Conservation (phyloP, 2,888 invertebrate genomes). For the Panzeria rudis region DNA sequence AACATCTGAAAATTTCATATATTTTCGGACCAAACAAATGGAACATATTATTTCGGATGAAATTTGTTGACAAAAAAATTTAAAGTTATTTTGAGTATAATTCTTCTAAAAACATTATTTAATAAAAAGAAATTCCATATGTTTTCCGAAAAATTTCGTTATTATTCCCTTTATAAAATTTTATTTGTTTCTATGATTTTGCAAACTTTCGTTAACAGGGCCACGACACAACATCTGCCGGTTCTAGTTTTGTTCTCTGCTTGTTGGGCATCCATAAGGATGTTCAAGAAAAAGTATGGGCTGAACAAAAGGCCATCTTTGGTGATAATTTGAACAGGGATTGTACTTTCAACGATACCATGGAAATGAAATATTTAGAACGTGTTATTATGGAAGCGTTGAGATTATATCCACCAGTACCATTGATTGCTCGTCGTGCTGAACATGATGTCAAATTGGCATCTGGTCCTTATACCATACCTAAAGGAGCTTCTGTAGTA, state of each 20-base stretch:
- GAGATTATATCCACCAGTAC: constrained; percentile 92
- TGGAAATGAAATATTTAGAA: constrained; percentile 92
- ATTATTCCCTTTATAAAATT: no score
- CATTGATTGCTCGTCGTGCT: constrained; percentile 89
- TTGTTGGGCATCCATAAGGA: constrained; percentile 92
- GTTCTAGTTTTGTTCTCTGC: constrained; percentile 93
- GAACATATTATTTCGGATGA: no score
- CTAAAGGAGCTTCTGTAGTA: constrained; percentile 89
- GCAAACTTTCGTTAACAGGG: constrained; percentile 84
- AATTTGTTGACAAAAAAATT: no score
- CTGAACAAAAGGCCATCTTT: constrained; percentile 90
- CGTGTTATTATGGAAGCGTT: constrained; percentile 91
- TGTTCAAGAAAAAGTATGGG: constrained; percentile 90
- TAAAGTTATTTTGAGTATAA: no score
- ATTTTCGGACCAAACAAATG: no score
- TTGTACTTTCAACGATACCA: constrained; percentile 90
- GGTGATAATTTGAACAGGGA: constrained; percentile 89
- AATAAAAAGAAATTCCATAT: no score
- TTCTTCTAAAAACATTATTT: no score
- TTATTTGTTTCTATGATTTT: background rate
- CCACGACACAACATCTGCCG: constrained; percentile 93
- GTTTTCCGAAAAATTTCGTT: no score
- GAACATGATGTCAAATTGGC: constrained; percentile 87
- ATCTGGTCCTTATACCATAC: constrained; percentile 87
- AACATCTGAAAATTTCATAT: no score